Base-by-base conservation (phyloP, 2,797 vertebrate species). In the Novumbra hubbsi region DNA sequence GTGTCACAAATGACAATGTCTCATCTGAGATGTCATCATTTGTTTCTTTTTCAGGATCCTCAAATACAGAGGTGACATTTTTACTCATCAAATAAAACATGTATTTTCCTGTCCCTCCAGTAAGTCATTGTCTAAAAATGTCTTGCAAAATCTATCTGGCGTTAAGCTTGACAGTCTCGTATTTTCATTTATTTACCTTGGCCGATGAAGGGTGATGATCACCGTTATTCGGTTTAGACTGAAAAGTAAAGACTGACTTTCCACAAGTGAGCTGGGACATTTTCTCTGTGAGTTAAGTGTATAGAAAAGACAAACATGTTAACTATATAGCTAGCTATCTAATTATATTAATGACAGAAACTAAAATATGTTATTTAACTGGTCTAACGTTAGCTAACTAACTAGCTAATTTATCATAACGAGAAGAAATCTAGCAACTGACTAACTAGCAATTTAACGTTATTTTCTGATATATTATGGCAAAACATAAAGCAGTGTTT, bases 81-180 rank as follows among this genome's bases (percentile, higher is more conserved):
- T 48, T 66, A 38, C 62, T 21, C 19, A 8, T 49, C 27, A n/a
- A 57, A 68, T 16, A 24, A 66, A 48, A 8, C 34, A 32, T 66
- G 16, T 17, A 57, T 28, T 12, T 62, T 66, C 27, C 9, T 30
- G n/a, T 32, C 55, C 14, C n/a, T 50, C 0, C 12, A 57, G 9
- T 11, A 57, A 21, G n/a, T 21, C 55, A 57, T 57, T 57, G 55
- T 45, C 4, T 45, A 24, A 3, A 21, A 1, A 11, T 16, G 14
- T 57, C 9, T 15, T 57, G 55, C n/a, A 57, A 57, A 21, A 57
- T 21, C 62, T 80, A 21, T 21, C 48, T 6, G 73, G 15, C 80
- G 84, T 88, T n/a, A 81, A 49, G 60, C 63, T 34, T 80, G 79
- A 82, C 87, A 86, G 86, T n/a, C 21, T 63, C 81, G 19, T 80